Evolutionary conservation across 2,113 vertebrate species (phyloP), one percentile per base, ranked within the genome.

Genomic region (Atlantisia rogersi): DNA sequence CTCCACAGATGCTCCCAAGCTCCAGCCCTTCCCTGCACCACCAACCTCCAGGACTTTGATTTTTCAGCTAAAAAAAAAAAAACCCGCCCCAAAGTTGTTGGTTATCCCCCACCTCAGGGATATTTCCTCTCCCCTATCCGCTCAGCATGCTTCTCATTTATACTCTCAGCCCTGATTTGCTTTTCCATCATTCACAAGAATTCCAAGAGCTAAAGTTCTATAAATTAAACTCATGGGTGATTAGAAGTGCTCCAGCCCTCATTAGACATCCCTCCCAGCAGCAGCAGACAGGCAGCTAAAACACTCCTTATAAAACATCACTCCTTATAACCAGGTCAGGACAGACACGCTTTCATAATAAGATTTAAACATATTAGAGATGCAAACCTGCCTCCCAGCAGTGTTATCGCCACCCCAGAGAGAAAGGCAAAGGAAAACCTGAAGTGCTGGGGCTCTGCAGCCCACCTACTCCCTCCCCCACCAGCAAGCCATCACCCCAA

Each of bases 391-490:
- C 56, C 2, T 31, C 56, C 50, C 65, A 73, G 64, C 28, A 39
- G 48, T 29, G 73, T 25, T 67, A 15, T 1, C 62, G 73, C 12
- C 26, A 10, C 44, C 48, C 21, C 0, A 0, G 59, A 39, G 39
- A 56, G 16, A 52, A 71, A 20, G 15, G 32, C 37, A 71, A 55
- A 74, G 81, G 21, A 29, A 65, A 94, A 12, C 50, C 29, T 5
- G 0, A 15, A 6, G 22, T 29, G 0, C 1, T 1, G 0, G 50
- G 55, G 40, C 22, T 59, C 37, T 59, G 14, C 24, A 59, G 31
- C 31, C 55, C 55, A n/a, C 68, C 53, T 37, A 2, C 46, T 59
- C 5, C 62, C 44, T 14, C 40, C 15, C 11, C 13, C 39, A 42
- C 28, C 37, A 15, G 4, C 46, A 75, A 78, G 12, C 12, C 19